Base-by-base conservation (phyloP, 2,888 invertebrate genomes). In the Luperina testacea region DNA sequence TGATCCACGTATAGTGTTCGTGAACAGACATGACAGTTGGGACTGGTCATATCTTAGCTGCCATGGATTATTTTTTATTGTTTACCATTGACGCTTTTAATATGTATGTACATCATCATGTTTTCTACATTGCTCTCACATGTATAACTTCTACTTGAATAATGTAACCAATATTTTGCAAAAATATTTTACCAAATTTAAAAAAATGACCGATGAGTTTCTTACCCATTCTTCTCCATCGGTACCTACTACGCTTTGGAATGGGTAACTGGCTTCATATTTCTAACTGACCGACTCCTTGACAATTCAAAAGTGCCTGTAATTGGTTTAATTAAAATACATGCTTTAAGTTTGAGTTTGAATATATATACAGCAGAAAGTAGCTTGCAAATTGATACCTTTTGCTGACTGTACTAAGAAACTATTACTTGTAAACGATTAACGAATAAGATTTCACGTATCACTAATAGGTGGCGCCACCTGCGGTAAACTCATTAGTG, bases 401-500 rank as follows among this genome's bases (percentile, higher is more conserved):
- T 69, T 72, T 7, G n/a, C 38, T 27, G 9, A 15, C 45, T 8
- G 65, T 77, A 76, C 83, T 61, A 73, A 61, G 61, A 72, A 77
- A 75, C 63, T 73, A 65, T 88, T 71, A 82, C 72, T 65, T 67
- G 57, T 59, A 77, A 77, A 63, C 86, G 86, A 87, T 88, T 71
- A 75, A 77, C 78, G 85, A 85, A 82, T 86, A 83, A 88, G 85
- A 84, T 89, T 84, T 82, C 88, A 89, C 90, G 89, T 88, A 85
- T 89, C 77, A 82, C 90, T 92, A 92, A 90, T 90, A 90, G 87
- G 88, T 85, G 88, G 90, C 89, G 86, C 86, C 94, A 93, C 91
- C 93, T 93, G 93, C 85, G 83, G 83, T 85, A 72, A 89, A 91
- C 90, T 92, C 92, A 92, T 94, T 93, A 92, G 88, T 82, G 90